phyloP scores from a whole-genome alignment of 2,113 vertebrate genomes.

The Xiphorhynchus elegans region DNA sequence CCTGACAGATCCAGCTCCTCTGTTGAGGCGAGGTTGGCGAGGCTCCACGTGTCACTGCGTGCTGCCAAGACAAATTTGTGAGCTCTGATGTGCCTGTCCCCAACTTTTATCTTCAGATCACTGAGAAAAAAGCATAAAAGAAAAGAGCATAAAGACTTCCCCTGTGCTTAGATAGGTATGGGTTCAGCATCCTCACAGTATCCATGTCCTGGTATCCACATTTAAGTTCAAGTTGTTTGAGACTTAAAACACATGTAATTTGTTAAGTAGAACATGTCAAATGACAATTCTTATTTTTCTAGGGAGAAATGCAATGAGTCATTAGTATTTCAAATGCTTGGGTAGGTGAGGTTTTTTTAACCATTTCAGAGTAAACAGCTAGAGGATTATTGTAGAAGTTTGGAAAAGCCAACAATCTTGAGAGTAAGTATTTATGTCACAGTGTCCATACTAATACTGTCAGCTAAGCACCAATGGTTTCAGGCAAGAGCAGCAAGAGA shows the following conservation, averaged over 20 bases:
- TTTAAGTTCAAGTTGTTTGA: background rate
- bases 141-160: background rate
- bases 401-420: background rate
- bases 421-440: background rate
- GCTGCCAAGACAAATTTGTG: slow-evolving; percentile 98
- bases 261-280: background rate
- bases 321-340: background rate
- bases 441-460: background rate
- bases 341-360: background rate
- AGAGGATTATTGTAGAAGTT: background rate
- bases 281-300: background rate
- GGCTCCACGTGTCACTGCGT: slow-evolving; percentile 92
- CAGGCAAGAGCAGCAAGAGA: background rate
- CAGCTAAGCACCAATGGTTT: background rate
- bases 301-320: background rate
- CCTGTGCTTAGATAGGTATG: accelerated
- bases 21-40: slow-evolving; percentile 85
- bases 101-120: slow-evolving; percentile 93
- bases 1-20: slow-evolving; percentile 93
- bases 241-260: background rate
- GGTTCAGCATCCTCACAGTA: background rate
- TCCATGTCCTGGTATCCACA: background rate
- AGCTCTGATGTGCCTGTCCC: slow-evolving; percentile 78
- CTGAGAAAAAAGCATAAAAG: slow-evolving; percentile 69
- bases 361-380: background rate